Evolutionary conservation across 1,140 invertebrate genomes (phyloP).

Genomic region (Cylas formicarius): DNA sequence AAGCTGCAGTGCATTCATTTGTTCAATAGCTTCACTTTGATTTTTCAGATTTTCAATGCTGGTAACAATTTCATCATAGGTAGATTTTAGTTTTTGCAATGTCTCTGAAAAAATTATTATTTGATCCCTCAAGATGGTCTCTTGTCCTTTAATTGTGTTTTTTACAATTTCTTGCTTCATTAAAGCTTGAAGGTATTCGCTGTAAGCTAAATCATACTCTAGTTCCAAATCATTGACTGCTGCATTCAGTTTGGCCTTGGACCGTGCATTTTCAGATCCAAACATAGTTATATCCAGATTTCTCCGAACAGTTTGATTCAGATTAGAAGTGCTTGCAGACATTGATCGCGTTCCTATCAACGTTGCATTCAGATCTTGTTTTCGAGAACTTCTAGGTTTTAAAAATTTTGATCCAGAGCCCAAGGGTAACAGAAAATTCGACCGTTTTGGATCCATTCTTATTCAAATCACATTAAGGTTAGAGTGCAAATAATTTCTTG

Average conservation of each 20-base stretch:
- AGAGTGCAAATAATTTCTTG: no score
- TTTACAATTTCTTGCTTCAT: constrained; percentile 16
- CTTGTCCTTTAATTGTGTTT: constrained; percentile 6
- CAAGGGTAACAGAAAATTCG: no score
- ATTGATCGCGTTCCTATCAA: not conserved
- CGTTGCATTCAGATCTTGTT: constrained; percentile 7
- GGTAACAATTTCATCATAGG: constrained; percentile 5
- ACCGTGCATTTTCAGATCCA: constrained; percentile 2
- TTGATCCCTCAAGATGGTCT: constrained; percentile 13
- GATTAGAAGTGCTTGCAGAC: not conserved
- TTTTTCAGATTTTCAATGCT: constrained; percentile 5
- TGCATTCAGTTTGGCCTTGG: constrained; percentile 5
- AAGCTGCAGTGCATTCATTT: constrained; percentile 4
- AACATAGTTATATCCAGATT: constrained; percentile 3
- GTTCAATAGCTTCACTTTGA: constrained; percentile 6
- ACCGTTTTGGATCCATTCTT: no score
- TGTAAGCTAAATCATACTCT: constrained; percentile 18
- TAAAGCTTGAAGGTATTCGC: constrained; percentile 19
- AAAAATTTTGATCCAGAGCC: constrained; percentile 4
- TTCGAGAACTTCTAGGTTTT: constrained; percentile 2
- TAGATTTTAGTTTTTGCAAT: constrained; percentile 8
- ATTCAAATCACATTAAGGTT: no score
- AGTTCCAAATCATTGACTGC: constrained; percentile 3
- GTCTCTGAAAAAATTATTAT: constrained; percentile 11
- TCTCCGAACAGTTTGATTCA: constrained; percentile 1